These are phyloP conservation scores for Callocephalon fimbriatum DNA, from an alignment of 2,113 vertebrate genomes.

Conservation along the genomic window DNA sequence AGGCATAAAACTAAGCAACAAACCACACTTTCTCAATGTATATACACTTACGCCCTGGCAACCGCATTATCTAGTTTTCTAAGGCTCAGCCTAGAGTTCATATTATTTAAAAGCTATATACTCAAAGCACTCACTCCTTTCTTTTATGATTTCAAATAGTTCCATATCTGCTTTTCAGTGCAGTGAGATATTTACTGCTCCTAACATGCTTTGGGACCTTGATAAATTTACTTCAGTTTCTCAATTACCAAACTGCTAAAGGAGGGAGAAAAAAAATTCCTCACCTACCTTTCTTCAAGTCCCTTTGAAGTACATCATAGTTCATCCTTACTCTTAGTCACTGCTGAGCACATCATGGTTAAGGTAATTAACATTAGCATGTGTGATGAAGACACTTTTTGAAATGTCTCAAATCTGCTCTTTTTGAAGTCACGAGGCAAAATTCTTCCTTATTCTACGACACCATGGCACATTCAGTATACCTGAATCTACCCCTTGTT, in stretches of 20 bases:
- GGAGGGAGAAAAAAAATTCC: not conserved
- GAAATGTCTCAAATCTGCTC: not conserved
- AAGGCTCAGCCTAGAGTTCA: not conserved
- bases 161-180: not conserved
- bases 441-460: not conserved
- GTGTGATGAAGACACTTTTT: not conserved
- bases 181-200: not conserved
- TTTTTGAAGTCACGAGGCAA: not conserved
- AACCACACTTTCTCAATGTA: not conserved
- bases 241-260: constrained; percentile 25
- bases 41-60: not conserved
- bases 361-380: constrained; percentile 39
- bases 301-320: constrained; percentile 30
- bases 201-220: not conserved
- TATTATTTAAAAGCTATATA: not conserved
- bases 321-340: constrained; percentile 4
- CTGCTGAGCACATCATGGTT: not conserved
- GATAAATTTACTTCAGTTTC: constrained; percentile 4
- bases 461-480: not conserved
- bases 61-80: not conserved
- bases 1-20: not conserved
- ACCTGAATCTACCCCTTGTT: not conserved
- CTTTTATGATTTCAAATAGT: not conserved
- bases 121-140: not conserved
- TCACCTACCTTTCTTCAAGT: not conserved